A percentile compares a stretch with the other conserved stretches of the same genome.
These are phyloP conservation scores for Bugula neritina DNA, from an alignment of 2,888 invertebrate genomes.

Conservation along the genomic window DNA sequence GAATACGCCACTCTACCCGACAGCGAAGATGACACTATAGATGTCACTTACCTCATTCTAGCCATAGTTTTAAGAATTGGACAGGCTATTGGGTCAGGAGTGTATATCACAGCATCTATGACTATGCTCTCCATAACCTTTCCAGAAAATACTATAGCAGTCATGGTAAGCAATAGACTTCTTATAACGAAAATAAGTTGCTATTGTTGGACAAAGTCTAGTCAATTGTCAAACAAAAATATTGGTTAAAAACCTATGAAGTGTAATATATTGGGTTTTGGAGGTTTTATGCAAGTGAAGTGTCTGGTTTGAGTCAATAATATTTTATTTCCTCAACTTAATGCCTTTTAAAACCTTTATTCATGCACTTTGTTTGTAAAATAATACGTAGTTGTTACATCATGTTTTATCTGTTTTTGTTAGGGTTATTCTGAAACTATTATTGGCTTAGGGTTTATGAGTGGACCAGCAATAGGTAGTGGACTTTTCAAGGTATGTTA, in stretches of 20 bases:
- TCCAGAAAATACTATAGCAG: background rate
- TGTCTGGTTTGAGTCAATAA: too few relatives aligned
- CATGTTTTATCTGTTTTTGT: background rate
- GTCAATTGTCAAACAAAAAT: too few relatives aligned
- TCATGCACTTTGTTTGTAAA: too few relatives aligned
- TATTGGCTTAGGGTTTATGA: constrained; percentile 1
- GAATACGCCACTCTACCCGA: background rate
- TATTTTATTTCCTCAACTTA: too few relatives aligned
- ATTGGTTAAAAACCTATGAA: too few relatives aligned
- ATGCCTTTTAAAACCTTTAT: too few relatives aligned
- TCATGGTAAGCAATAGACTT: background rate
- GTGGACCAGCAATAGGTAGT: constrained; percentile 15
- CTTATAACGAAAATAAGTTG: too few relatives aligned
- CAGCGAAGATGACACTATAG: background rate
- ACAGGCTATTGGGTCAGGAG: background rate
- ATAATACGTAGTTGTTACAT: too few relatives aligned
- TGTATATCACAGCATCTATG: background rate
- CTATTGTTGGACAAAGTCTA: too few relatives aligned
- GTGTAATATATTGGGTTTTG: too few relatives aligned
- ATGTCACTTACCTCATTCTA: background rate
- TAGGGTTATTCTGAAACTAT: background rate
- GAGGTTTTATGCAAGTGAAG: too few relatives aligned
- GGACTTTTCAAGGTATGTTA: constrained; percentile 20
- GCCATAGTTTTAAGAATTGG: background rate
- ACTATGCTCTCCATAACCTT: background rate